Percentiles rank a stretch among this genome's conserved stretches.
Conservation (phyloP, 2,797 vertebrate species). For the Percopsis omiscomaycus region DNA sequence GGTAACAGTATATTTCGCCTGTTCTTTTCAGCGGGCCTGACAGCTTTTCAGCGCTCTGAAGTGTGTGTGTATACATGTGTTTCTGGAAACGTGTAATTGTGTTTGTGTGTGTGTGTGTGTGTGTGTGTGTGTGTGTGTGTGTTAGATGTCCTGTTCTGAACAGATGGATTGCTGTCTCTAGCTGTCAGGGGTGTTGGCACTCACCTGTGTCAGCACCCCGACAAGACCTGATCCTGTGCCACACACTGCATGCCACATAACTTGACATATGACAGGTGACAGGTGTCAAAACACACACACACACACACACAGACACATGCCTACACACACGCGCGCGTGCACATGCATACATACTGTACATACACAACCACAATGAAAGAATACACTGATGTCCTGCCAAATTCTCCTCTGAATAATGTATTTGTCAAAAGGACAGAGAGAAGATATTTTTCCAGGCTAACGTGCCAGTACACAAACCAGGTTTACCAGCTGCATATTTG, state of each 20-base stretch:
- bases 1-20: conserved; percentile 36
- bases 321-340: neutral
- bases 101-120: conserved; percentile 20
- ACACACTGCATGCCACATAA: conserved; percentile 38
- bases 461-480: neutral
- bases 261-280: conserved; percentile 50
- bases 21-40: conserved; percentile 35
- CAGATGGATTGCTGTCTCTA: conserved; percentile 62
- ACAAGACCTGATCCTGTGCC: conserved; percentile 20
- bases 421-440: neutral
- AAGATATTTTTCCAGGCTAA: neutral
- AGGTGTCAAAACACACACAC: conserved; percentile 28
- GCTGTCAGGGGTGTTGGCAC: conserved; percentile 52
- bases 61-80: conserved; percentile 18
- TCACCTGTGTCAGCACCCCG: conserved; percentile 53
- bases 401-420: neutral
- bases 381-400: neutral
- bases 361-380: neutral
- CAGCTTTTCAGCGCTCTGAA: conserved; percentile 39
- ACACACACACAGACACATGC: conserved; percentile 14
- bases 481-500: neutral
- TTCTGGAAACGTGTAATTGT: conserved; percentile 17
- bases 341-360: neutral
- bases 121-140: conserved; percentile 34
- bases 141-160: conserved; percentile 21